These are phyloP conservation scores for Dreissena polymorpha DNA, from an alignment of 1,140 invertebrate species.

Conservation along the genomic window DNA sequence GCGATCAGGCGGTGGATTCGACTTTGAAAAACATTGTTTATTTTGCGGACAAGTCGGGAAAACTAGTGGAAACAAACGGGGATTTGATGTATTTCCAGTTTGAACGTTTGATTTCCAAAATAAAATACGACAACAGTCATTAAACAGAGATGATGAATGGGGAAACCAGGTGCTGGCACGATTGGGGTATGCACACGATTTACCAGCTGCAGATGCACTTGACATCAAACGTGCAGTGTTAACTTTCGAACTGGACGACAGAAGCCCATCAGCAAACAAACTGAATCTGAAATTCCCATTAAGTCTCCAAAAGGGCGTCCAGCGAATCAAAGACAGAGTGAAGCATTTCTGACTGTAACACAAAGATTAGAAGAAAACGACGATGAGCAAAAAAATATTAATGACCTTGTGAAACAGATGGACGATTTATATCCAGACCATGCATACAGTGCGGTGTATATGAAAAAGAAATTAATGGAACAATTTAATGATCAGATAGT, in stretches of 20 bases:
- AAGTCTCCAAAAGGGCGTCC: neutral
- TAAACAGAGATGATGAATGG: constrained; percentile 42
- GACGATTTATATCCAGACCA: neutral
- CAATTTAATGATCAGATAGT: constrained; percentile 22
- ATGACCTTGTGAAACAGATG: constrained; percentile 17
- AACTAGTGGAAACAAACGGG: constrained; percentile 6
- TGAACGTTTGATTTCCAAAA: constrained; percentile 37
- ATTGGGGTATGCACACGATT: constrained; percentile 15
- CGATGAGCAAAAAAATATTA: neutral
- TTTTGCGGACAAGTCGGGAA: constrained; percentile 21
- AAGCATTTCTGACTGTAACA: neutral
- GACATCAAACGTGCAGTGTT: constrained; percentile 48
- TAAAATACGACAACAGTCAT: neutral
- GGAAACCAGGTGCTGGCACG: constrained; percentile 6
- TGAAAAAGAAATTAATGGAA: constrained; percentile 43
- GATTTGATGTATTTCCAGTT: constrained; percentile 29
- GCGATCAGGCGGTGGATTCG: neutral
- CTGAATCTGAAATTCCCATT: neutral
- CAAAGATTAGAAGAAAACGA: constrained; percentile 9
- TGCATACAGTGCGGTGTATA: constrained; percentile 16
- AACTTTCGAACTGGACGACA: constrained; percentile 47
- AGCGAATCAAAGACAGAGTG: neutral
- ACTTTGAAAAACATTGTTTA: constrained; percentile 21
- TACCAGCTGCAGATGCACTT: constrained; percentile 38
- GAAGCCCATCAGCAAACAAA: constrained; percentile 10